Percentiles rank a stretch among this genome's conserved stretches.
Conservation (phyloP, 2,888 invertebrate species). For the Callyntrura guangdongensis region DNA sequence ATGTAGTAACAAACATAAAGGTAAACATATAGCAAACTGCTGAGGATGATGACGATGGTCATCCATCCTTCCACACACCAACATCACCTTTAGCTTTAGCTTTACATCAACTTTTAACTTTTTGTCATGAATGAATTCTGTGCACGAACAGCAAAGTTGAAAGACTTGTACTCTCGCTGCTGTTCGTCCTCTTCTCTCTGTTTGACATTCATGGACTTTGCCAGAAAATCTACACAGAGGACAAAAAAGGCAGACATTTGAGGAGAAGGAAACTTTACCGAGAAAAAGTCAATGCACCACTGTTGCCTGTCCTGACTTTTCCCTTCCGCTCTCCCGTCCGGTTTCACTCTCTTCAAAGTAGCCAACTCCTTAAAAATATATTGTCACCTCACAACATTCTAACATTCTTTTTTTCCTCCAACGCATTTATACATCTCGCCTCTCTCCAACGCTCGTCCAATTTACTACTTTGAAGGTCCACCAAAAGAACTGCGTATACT, state of each 20-base stretch:
- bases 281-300: slow-evolving; percentile 13
- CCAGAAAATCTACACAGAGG: slow-evolving; percentile 4
- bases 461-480: too few relatives aligned
- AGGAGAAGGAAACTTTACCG: slow-evolving; percentile 7
- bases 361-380: slow-evolving; percentile 1
- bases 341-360: slow-evolving; percentile 39
- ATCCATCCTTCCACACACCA: slow-evolving; percentile 25
- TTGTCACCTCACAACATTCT: too few relatives aligned
- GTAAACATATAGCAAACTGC: not conserved
- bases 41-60: not conserved
- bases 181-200: not conserved
- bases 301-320: slow-evolving; percentile 34
- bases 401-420: too few relatives aligned
- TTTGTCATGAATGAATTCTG: slow-evolving; percentile 49
- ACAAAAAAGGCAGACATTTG: not conserved
- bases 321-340: slow-evolving; percentile 48
- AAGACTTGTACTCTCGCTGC: slow-evolving; percentile 38
- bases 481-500: too few relatives aligned
- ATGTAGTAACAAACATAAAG: not conserved
- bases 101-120: slow-evolving; percentile 33
- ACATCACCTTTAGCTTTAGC: slow-evolving; percentile 17
- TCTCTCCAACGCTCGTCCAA: too few relatives aligned
- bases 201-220: slow-evolving; percentile 74
- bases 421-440: too few relatives aligned
- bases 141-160: slow-evolving; percentile 60